These are phyloP conservation scores for Camponotus fellah DNA, from an alignment of 2,888 invertebrate species.

Conservation along the genomic window DNA sequence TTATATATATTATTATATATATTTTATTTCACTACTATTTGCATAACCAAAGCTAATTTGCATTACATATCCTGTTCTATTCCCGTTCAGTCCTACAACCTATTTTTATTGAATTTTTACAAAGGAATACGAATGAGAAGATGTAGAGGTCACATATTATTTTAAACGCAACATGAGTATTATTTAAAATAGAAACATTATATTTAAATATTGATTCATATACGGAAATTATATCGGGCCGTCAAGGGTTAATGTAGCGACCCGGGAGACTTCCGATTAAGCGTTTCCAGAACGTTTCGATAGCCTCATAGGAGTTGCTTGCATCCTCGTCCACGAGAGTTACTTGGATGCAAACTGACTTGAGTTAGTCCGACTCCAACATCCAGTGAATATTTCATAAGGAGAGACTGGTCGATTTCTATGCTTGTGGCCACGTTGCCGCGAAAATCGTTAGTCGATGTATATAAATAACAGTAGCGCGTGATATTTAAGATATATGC, in stretches of 20 bases:
- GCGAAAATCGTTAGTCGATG: conserved; percentile 55
- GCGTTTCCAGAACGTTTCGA: conserved; percentile 42
- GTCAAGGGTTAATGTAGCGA: conserved; percentile 43
- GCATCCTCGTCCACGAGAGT: conserved; percentile 29
- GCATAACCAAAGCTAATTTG: neutral
- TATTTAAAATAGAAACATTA: conserved; percentile 13
- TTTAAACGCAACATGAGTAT: neutral
- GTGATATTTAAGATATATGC: neutral
- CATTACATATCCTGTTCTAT: neutral
- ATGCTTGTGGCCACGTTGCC: conserved; percentile 33
- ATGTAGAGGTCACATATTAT: neutral
- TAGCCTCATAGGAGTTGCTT: conserved; percentile 11
- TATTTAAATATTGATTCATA: conserved; percentile 32
- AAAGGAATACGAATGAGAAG: neutral
- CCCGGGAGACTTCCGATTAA: conserved; percentile 31
- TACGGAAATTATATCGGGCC: conserved; percentile 37
- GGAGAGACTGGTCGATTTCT: conserved; percentile 61
- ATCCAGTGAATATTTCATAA: conserved; percentile 72
- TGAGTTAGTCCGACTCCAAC: conserved; percentile 61
- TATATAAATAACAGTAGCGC: conserved; percentile 49
- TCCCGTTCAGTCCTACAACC: neutral
- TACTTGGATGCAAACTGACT: conserved; percentile 59
- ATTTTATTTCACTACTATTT: neutral
- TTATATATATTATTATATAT: too few relatives aligned
- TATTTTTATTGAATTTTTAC: neutral